Percentiles rank a stretch among this genome's conserved stretches.
These are phyloP conservation scores for Mesorhabditis belari DNA, from an alignment of 2,888 invertebrate species.

Conservation along the genomic window DNA sequence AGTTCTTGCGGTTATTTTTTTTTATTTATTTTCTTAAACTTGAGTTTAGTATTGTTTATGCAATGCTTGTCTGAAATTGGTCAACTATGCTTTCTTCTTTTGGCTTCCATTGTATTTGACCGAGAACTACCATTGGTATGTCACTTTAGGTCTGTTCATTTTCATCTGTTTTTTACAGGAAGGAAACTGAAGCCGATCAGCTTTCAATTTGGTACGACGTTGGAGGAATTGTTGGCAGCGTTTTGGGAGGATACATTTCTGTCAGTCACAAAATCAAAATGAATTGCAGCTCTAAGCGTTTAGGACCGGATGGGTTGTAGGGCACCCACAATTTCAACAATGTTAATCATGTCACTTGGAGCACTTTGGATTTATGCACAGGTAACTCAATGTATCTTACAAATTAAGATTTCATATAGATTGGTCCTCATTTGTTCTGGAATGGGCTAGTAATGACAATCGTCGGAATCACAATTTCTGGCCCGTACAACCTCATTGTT, in stretches of 20 bases:
- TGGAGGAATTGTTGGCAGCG: conserved; percentile 57
- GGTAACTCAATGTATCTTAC: neutral
- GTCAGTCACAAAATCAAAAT: conserved; percentile 14
- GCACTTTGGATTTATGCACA: conserved; percentile 41
- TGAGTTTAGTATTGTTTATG: conserved; percentile 56
- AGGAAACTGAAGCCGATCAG: conserved; percentile 52
- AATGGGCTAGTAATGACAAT: conserved; percentile 57
- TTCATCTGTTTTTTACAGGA: neutral
- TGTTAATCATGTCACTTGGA: conserved; percentile 47
- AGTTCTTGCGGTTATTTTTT: conserved; percentile 36
- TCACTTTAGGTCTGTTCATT: neutral
- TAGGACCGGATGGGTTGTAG: conserved; percentile 47
- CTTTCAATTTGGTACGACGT: conserved; percentile 59
- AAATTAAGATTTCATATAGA: neutral
- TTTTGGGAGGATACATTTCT: conserved; percentile 48
- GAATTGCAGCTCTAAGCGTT: neutral
- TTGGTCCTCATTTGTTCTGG: conserved; percentile 24
- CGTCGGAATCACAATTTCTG: conserved; percentile 57
- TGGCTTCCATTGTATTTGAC: conserved; percentile 58
- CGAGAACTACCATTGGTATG: conserved; percentile 36
- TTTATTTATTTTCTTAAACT: neutral
- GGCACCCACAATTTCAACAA: conserved; percentile 40
- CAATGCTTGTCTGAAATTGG: conserved; percentile 59
- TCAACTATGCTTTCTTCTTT: conserved; percentile 60
- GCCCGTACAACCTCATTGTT: conserved; percentile 57